These are phyloP conservation scores for Sebastes ruberrimus DNA, from an alignment of 2,797 vertebrate species.

Conservation along the genomic window DNA sequence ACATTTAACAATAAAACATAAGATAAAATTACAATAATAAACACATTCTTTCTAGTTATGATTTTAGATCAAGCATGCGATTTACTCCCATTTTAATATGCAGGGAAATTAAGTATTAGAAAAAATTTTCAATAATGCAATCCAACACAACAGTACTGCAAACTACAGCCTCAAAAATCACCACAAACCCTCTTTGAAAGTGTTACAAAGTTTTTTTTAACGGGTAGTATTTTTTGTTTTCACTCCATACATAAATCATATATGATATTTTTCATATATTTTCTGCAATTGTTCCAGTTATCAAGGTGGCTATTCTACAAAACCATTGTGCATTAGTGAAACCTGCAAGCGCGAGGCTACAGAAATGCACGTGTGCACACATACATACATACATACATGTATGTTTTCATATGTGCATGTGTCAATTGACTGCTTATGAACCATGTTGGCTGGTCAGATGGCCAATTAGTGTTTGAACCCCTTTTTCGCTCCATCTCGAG, in stretches of 20 bases:
- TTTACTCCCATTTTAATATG: too few species aligned
- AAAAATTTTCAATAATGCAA: too few species aligned
- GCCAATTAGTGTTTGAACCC: slow-evolving; percentile 62
- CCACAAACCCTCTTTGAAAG: too few species aligned
- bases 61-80: too few species aligned
- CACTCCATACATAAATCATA: not conserved
- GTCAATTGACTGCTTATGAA: slow-evolving; percentile 50
- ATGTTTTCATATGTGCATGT: slow-evolving; percentile 26
- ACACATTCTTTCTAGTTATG: too few species aligned
- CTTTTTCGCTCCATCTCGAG: slow-evolving; percentile 33
- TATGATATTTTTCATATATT: not conserved
- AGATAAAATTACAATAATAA: too few species aligned
- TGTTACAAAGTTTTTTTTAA: too few species aligned
- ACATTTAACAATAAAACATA: too few species aligned
- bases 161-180: too few species aligned
- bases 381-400: not conserved
- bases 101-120: too few species aligned
- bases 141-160: too few species aligned
- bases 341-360: not conserved
- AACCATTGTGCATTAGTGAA: not conserved
- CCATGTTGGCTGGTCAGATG: slow-evolving; percentile 60
- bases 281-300: not conserved
- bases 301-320: not conserved
- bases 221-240: not conserved
- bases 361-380: slow-evolving; percentile 3